Conservation (phyloP, 2,888 invertebrate species). For the Tholera decimalis region DNA sequence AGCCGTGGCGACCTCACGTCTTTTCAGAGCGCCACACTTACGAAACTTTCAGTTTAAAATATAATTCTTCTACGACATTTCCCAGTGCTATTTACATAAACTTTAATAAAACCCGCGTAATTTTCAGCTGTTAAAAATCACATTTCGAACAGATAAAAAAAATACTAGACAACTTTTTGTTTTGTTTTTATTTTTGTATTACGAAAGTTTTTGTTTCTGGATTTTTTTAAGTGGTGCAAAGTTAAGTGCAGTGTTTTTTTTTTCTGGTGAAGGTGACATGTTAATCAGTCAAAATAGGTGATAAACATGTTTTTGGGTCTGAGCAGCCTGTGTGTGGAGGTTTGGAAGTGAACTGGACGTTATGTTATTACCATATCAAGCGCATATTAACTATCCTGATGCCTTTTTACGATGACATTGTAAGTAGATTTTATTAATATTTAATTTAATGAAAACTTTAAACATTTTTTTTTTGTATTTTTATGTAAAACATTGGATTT, state of each 20-base stretch:
- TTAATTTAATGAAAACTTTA: slow-evolving; percentile 5
- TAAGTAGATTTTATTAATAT: slow-evolving; percentile 69
- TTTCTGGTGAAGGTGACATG: slow-evolving; percentile 71
- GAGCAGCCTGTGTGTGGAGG: slow-evolving; percentile 76
- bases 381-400: slow-evolving; percentile 83
- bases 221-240: slow-evolving; percentile 25
- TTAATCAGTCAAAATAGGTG: slow-evolving; percentile 82
- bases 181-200: slow-evolving; percentile 8
- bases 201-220: slow-evolving; percentile 9
- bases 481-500: too few relatives aligned
- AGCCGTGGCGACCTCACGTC: slow-evolving; percentile 67
- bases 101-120: neutral
- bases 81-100: neutral
- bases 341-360: slow-evolving; percentile 82
- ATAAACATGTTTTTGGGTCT: slow-evolving; percentile 69
- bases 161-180: slow-evolving; percentile 6
- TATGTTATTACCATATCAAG: slow-evolving; percentile 84
- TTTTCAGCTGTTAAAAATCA: neutral
- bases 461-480: neutral
- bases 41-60: slow-evolving; percentile 66
- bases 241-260: slow-evolving; percentile 56
- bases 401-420: slow-evolving; percentile 89
- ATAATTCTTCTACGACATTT: slow-evolving; percentile 8
- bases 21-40: slow-evolving; percentile 35
- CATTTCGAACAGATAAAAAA: slow-evolving; percentile 4